Evolutionary conservation across 2,797 vertebrate species (phyloP).

Genomic region (Mormyrus hasselquistii): DNA sequence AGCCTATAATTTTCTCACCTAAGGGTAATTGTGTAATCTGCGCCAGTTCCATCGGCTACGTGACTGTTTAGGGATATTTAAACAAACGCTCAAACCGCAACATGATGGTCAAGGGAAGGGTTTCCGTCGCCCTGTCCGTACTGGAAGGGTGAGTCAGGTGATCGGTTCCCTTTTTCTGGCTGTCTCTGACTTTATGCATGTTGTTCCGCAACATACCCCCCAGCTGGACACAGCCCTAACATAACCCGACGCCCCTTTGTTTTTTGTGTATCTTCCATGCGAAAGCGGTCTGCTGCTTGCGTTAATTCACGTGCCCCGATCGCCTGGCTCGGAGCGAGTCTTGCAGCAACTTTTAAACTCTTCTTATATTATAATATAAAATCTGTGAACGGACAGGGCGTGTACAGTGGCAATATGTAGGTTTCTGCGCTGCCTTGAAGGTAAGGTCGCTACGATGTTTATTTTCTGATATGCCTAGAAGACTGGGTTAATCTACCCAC

Average conservation of each 20-base stretch:
- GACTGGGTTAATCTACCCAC: neutral
- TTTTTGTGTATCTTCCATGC: neutral
- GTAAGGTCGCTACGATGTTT: neutral
- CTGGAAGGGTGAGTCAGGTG: neutral
- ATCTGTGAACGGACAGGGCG: neutral
- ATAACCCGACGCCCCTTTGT: neutral
- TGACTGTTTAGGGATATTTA: neutral
- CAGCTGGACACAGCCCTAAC: neutral
- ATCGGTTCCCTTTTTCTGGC: neutral
- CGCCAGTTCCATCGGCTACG: neutral
- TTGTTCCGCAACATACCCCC: neutral
- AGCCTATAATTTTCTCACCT: neutral
- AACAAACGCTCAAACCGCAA: neutral
- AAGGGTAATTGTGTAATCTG: neutral
- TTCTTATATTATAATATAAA: neutral
- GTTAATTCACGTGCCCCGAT: neutral
- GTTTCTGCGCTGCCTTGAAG: neutral
- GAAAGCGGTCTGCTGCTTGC: neutral
- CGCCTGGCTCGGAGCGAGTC: neutral
- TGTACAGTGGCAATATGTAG: neutral
- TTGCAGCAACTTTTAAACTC: neutral
- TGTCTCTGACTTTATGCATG: neutral
- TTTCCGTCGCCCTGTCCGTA: neutral
- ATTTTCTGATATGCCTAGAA: neutral
- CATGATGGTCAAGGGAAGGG: neutral